Evolutionary conservation across 2,797 vertebrate genomes (phyloP).

Genomic region (Pangasius larnaudii): DNA sequence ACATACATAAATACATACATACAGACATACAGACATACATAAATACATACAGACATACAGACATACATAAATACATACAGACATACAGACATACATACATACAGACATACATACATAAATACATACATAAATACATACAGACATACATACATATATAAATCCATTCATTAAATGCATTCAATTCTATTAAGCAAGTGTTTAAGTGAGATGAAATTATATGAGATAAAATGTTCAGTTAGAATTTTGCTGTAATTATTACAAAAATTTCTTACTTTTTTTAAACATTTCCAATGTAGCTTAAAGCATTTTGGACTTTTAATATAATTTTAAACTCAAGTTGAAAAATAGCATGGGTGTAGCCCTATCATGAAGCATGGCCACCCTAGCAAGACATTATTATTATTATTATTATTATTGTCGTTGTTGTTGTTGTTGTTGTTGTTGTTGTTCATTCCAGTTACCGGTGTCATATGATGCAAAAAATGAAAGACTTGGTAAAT

Average conservation of each 20-base stretch:
- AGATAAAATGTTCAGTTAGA: background rate
- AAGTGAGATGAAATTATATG: background rate
- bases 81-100: too few relatives aligned
- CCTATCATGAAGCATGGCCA: background rate
- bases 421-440: background rate
- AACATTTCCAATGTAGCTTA: background rate
- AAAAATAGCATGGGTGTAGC: background rate
- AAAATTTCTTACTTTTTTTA: background rate
- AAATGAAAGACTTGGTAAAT: too few relatives aligned
- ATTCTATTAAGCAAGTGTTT: background rate
- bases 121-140: too few relatives aligned
- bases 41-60: too few relatives aligned
- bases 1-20: too few relatives aligned
- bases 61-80: too few relatives aligned
- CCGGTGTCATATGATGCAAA: too few relatives aligned
- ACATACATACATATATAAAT: background rate
- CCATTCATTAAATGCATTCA: background rate
- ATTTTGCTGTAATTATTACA: background rate
- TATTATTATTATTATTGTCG: background rate
- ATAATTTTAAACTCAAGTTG: background rate
- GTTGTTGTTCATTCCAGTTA: too few relatives aligned
- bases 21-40: too few relatives aligned
- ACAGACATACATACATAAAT: too few relatives aligned
- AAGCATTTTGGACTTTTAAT: background rate
- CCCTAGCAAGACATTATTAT: too few relatives aligned